Base-by-base conservation (phyloP, 2,797 vertebrate species). In the Clarias pachynema region DNA sequence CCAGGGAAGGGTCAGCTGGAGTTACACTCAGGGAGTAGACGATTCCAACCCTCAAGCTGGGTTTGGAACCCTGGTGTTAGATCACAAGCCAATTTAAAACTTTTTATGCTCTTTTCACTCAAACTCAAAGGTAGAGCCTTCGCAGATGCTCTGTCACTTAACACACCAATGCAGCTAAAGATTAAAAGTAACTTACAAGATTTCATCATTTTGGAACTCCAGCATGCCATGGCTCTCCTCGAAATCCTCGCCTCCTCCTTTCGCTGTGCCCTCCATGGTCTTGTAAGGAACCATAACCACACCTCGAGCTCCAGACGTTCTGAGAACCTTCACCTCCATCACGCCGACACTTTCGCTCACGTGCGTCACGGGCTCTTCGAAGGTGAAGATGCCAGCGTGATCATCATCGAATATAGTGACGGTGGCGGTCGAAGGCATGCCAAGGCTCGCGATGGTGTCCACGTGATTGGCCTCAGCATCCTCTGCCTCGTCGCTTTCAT, bases 391-490 rank as follows among this genome's bases (percentile, higher is more conserved):
- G 90, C 98, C 98, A 0, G 98, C 98, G 0, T 99, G 98, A 93
- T 99, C 98, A 53, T 99, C 98, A 0, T 99, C 98, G 69, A 99
- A 99, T 92, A 99, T 99, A 87, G 98, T 99, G 34, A 99, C 97
- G 0, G 97, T 99, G 14, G 98, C 97, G 0, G 97, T 97, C 82
- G 94, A 88, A 0, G 97, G 97, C 0, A 96, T 87, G 10, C 97
- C 97, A 0, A 99, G 91, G 83, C 96, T 97, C 34, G 97, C 98
- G 0, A 98, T 90, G 0, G 95, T 85, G 74, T 97, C 94, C 72
- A 96, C 89, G 4, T 96, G 97, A 74, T 97, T 96, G 72, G 97
- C 95, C n/a, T 96, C 95, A 7, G 94, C 91, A 7, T 95, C 94
- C 77, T 94, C 93, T 0, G 93, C 91, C 83, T 95, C 95, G 1